Evolutionary conservation across 2,113 vertebrate species (phyloP).

Genomic region (Ellobius talpinus): DNA sequence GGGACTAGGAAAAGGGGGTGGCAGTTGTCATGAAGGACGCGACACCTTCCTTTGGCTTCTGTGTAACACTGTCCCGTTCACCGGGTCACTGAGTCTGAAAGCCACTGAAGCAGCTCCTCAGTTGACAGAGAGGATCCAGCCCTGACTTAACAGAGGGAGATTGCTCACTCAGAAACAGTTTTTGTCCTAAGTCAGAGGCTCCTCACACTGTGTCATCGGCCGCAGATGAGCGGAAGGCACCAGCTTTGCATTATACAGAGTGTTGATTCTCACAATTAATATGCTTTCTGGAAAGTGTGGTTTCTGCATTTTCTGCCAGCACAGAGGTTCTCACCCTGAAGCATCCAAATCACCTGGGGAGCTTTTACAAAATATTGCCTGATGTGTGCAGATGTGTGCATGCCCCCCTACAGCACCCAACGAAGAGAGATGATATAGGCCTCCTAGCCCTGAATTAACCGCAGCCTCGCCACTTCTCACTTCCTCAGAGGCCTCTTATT

Average conservation of each 20-base stretch:
- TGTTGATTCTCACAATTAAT: conserved; percentile 71
- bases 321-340: conserved; percentile 39
- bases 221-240: conserved; percentile 57
- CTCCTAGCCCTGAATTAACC: background rate
- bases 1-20: background rate
- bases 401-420: background rate
- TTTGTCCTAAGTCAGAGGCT: conserved; percentile 51
- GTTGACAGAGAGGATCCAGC: conserved; percentile 6
- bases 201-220: conserved; percentile 9
- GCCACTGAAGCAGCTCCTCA: background rate
- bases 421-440: background rate
- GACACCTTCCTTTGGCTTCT: conserved; percentile 33
- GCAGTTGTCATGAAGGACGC: conserved; percentile 22
- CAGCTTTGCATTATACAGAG: conserved; percentile 65
- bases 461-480: background rate
- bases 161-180: background rate
- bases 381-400: background rate
- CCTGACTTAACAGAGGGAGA: conserved; percentile 29
- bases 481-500: background rate
- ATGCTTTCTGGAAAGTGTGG: conserved; percentile 75
- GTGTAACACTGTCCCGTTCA: background rate
- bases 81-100: background rate
- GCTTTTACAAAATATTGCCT: background rate
- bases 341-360: background rate
- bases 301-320: conserved; percentile 62